These are phyloP conservation scores for Oscarella lobularis DNA, from an alignment of 37 sponge, comb jelly and placozoan species.

Conservation along the genomic window DNA sequence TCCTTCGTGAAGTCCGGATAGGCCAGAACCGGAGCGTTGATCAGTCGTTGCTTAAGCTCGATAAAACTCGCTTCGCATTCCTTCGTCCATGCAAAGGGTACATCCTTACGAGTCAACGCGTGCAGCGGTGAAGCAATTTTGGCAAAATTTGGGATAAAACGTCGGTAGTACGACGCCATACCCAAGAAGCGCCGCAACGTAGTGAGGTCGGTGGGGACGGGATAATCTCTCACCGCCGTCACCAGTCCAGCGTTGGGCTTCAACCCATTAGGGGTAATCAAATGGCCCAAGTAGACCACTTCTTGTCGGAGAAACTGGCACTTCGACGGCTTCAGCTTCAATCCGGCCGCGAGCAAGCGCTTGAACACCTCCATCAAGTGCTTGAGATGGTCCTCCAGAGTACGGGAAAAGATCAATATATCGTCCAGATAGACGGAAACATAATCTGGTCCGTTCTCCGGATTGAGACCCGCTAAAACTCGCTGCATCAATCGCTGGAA, in stretches of 20 bases:
- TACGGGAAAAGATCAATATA: conserved; percentile 17
- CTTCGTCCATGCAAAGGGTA: conserved; percentile 7
- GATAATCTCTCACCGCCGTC: conserved; percentile 18
- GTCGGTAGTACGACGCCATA: conserved; percentile 18
- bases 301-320: conserved; percentile 13
- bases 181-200: conserved; percentile 26
- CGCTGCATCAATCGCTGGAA: conserved; percentile 41
- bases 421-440: conserved; percentile 31
- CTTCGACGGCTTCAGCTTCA: conserved; percentile 28
- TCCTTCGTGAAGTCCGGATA: neutral
- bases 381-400: conserved; percentile 17
- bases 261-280: conserved; percentile 22
- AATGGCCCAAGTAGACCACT: conserved; percentile 28
- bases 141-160: conserved; percentile 13
- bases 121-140: conserved; percentile 19
- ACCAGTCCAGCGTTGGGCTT: conserved; percentile 4
- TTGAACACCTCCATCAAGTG: no score
- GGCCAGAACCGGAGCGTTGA: neutral
- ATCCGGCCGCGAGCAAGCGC: no score
- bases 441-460: conserved; percentile 13
- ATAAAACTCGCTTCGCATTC: conserved; percentile 4
- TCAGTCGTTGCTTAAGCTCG: no score
- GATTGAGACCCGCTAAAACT: conserved; percentile 26
- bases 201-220: neutral
- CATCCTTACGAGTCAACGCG: conserved; percentile 12